These are phyloP conservation scores for Drosophila mojavensis DNA, from an alignment of 1,140 invertebrate genomes.

Conservation along the genomic window DNA sequence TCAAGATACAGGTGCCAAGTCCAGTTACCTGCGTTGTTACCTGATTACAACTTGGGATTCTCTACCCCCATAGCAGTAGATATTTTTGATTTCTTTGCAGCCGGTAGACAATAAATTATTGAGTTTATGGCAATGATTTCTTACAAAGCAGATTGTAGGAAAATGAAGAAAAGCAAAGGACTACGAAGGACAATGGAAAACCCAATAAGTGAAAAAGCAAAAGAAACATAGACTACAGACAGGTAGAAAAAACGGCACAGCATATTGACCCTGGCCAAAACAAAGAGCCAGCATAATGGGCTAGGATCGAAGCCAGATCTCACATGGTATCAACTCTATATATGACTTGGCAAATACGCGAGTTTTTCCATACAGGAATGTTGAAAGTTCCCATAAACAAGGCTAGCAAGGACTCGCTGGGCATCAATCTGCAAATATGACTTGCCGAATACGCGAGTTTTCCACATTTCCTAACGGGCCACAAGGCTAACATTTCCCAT, in stretches of 20 bases:
- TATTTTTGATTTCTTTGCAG: conserved; percentile 52
- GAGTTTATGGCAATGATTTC: conserved; percentile 70
- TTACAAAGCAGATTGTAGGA: conserved; percentile 35
- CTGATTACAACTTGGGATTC: neutral
- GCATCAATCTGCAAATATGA: conserved; percentile 39
- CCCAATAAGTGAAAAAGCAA: conserved; percentile 60
- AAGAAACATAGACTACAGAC: conserved; percentile 11
- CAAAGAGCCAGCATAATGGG: conserved; percentile 51
- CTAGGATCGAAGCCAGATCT: conserved; percentile 18
- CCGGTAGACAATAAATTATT: conserved; percentile 71
- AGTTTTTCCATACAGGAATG: conserved; percentile 44
- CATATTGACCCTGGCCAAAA: conserved; percentile 53
- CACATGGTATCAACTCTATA: neutral
- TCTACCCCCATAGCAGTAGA: conserved; percentile 27
- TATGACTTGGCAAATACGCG: conserved; percentile 68
- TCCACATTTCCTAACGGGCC: conserved; percentile 56
- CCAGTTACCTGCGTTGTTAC: conserved; percentile 53
- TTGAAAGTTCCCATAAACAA: conserved; percentile 49
- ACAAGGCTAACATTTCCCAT: conserved; percentile 17
- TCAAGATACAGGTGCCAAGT: conserved; percentile 53
- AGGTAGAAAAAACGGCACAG: conserved; percentile 46
- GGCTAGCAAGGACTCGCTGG: neutral
- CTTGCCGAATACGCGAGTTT: conserved; percentile 66
- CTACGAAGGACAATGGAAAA: conserved; percentile 60
- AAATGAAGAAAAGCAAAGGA: conserved; percentile 41